These are phyloP conservation scores for Tipula vernalis DNA, from an alignment of 2,888 invertebrate species.

Conservation along the genomic window DNA sequence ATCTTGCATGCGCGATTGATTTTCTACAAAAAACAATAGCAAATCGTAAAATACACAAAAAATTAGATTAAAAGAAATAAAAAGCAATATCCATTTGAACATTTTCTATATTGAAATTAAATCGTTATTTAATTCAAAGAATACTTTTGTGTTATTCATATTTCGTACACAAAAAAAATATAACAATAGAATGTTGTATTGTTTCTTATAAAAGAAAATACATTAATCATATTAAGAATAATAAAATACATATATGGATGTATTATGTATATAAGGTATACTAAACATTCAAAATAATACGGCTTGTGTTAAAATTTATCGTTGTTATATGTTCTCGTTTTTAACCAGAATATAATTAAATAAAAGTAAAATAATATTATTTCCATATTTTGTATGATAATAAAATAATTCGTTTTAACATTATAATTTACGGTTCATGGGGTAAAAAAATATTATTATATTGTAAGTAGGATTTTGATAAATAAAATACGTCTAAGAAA, in stretches of 20 bases:
- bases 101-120: neutral
- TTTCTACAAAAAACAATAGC: too few relatives aligned
- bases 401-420: neutral
- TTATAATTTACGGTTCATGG: neutral
- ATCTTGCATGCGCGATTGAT: too few relatives aligned
- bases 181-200: neutral
- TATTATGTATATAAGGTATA: neutral
- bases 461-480: neutral
- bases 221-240: neutral
- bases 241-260: neutral
- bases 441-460: neutral
- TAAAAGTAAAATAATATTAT: neutral
- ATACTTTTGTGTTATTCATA: neutral
- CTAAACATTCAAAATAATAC: neutral
- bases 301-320: neutral
- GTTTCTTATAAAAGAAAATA: neutral
- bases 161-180: neutral
- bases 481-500: neutral
- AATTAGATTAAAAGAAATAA: too few relatives aligned
- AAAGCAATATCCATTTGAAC: neutral
- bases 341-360: slow-evolving; percentile 4
- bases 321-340: neutral
- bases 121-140: neutral
- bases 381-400: neutral
- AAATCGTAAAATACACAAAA: too few relatives aligned